Conservation (phyloP, 2,113 vertebrate species). For the Pomatostomus ruficeps region DNA sequence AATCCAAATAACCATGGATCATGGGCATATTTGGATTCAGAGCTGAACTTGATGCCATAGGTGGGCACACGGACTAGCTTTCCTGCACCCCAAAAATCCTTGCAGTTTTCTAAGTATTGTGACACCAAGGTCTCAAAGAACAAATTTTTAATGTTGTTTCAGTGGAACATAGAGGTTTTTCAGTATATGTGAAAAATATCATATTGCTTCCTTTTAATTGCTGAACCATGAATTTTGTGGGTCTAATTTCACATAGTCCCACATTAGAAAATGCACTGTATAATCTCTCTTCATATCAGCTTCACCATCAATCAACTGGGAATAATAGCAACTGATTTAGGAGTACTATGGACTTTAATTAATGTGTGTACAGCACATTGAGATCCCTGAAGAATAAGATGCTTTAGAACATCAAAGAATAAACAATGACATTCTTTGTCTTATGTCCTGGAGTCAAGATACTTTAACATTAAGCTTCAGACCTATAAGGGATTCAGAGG, state of each 20-base stretch:
- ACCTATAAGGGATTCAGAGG: not conserved
- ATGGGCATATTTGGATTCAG: not conserved
- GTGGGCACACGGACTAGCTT: not conserved
- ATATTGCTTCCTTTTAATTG: conserved; percentile 27
- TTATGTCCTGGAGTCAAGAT: not conserved
- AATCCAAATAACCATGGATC: not conserved
- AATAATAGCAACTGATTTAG: conserved; percentile 57
- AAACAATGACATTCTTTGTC: conserved; percentile 56
- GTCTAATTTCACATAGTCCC: conserved; percentile 41
- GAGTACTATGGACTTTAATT: conserved; percentile 52
- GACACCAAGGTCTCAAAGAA: not conserved
- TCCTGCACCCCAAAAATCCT: not conserved
- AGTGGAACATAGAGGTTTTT: not conserved
- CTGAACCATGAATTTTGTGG: conserved; percentile 15
- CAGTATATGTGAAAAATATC: conserved; percentile 38
- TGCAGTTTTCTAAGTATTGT: not conserved
- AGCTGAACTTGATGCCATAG: not conserved
- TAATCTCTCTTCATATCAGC: conserved; percentile 54
- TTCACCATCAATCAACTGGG: conserved; percentile 57
- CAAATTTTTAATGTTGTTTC: not conserved
- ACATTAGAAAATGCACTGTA: conserved; percentile 26
- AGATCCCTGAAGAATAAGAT: conserved; percentile 39
- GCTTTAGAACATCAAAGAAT: conserved; percentile 49
- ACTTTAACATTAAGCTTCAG: conserved; percentile 31
- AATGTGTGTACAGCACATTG: conserved; percentile 20